A percentile compares a stretch with the other conserved stretches of the same genome.
Evolutionary conservation across 2,888 invertebrate species (phyloP).

Genomic region (Leuctra nigra): DNA sequence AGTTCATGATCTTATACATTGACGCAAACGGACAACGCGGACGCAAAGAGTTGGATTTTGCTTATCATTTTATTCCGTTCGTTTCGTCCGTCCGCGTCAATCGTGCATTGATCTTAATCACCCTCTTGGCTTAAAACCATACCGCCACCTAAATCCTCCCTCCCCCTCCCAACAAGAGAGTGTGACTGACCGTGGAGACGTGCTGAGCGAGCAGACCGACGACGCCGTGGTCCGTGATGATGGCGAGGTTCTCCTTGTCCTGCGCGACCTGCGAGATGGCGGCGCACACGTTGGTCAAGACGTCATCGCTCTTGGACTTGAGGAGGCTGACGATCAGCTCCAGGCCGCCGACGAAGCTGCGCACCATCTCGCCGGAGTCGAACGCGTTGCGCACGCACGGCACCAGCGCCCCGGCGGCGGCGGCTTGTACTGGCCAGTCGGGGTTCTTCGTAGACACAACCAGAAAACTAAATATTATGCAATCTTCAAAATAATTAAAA

Average conservation of each 20-base stretch:
- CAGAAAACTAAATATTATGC: too few relatives aligned
- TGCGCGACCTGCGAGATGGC: conserved; percentile 45
- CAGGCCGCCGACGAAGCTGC: conserved; percentile 81
- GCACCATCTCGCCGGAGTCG: conserved; percentile 89
- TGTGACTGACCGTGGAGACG: background rate
- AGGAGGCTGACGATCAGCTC: conserved; percentile 86
- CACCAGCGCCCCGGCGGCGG: conserved; percentile 86
- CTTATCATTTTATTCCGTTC: too few relatives aligned
- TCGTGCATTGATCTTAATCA: too few relatives aligned
- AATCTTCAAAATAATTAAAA: too few relatives aligned
- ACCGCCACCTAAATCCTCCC: background rate
- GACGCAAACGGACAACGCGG: too few relatives aligned
- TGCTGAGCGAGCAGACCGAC: conserved; percentile 41
- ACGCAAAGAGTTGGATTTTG: too few relatives aligned
- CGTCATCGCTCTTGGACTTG: conserved; percentile 49
- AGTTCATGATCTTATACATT: too few relatives aligned
- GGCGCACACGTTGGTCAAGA: conserved; percentile 44
- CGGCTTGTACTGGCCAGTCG: conserved; percentile 73
- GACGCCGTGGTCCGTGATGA: conserved; percentile 46
- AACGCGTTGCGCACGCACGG: conserved; percentile 84
- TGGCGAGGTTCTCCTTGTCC: conserved; percentile 46
- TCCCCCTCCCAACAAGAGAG: background rate
- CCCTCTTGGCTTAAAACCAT: too few relatives aligned
- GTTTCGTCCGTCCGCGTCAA: too few relatives aligned
- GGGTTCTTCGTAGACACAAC: conserved; percentile 87